Evolutionary conservation across 2,113 vertebrate genomes (phyloP).

Genomic region (Myrmecophaga tridactyla): DNA sequence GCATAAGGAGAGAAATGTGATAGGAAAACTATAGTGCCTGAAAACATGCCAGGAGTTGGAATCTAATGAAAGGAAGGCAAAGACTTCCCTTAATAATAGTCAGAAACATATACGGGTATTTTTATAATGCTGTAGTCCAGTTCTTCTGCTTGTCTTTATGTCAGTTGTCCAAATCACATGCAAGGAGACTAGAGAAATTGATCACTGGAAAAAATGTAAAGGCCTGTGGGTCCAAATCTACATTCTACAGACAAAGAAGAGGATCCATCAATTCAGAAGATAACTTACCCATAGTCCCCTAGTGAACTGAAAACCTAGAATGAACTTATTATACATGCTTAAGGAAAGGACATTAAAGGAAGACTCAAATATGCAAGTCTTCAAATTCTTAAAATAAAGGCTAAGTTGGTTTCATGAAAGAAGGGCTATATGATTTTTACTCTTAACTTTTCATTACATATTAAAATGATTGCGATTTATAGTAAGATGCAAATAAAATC

Average conservation of each 20-base stretch:
- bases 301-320: conserved; percentile 13
- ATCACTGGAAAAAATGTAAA: neutral
- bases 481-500: neutral
- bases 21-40: neutral
- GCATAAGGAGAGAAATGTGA: neutral
- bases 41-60: neutral
- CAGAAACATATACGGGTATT: neutral
- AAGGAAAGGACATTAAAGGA: neutral
- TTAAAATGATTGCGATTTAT: no score
- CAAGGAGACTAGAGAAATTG: neutral
- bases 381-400: neutral
- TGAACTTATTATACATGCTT: neutral
- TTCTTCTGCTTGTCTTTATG: neutral
- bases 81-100: neutral
- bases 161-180: neutral
- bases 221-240: neutral
- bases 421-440: neutral
- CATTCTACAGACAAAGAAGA: neutral
- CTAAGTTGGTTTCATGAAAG: neutral
- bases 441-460: neutral
- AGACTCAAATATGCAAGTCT: neutral
- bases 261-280: neutral
- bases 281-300: neutral
- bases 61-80: neutral
- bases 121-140: neutral